Base-by-base conservation (phyloP, 2,888 invertebrate genomes). In the Plebejus anna region DNA sequence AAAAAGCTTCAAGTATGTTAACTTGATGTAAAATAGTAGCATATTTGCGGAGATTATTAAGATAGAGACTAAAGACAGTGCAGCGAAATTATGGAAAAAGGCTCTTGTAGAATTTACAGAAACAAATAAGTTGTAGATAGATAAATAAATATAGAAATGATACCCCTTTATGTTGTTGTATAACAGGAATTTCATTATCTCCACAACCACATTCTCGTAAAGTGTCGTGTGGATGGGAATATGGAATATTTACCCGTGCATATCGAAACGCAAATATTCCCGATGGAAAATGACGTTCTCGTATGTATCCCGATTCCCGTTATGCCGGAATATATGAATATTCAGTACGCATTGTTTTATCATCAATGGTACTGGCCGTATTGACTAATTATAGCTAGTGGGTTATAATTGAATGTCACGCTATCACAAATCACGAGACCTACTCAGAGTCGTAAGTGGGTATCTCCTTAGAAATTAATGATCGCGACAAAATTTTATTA, bases 251-350 rank as follows among this genome's bases (percentile, higher is more conserved):
- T 73, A 73, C 73, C 73, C 51, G 51, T 55, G 73, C 73, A 51
- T 73, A 73, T 73, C 55, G 55, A 73, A 51, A 51, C 55, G 73
- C 51, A 73, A 73, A 73, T 55, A 73, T 55, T 73, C 73, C 73
- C 73, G 51, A 51, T 73, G 73, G 84, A 84, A 85, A 85, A 84
- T 81, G 82, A 81, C 79, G 82, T 83, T 82, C 84, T 85, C 80
- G 82, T 85, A 86, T 83, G 61, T 82, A 82, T 82, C 84, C 79
- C 78, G 80, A 83, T 86, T 82, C 84, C 79, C 78, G 80, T 83
- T 86, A 85, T 85, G 84, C 81, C 55, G 22, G 42, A 71, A 82
- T 83, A 85, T 86, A 86, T 87, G 82, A 84, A 87, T 85, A 87
- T 86, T 88, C 81, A 85, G 85, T 83, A 81, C 78, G 81, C 83